These are phyloP conservation scores for Trimorus sp. DNA, from an alignment of 2,888 invertebrate genomes.

Conservation along the genomic window DNA sequence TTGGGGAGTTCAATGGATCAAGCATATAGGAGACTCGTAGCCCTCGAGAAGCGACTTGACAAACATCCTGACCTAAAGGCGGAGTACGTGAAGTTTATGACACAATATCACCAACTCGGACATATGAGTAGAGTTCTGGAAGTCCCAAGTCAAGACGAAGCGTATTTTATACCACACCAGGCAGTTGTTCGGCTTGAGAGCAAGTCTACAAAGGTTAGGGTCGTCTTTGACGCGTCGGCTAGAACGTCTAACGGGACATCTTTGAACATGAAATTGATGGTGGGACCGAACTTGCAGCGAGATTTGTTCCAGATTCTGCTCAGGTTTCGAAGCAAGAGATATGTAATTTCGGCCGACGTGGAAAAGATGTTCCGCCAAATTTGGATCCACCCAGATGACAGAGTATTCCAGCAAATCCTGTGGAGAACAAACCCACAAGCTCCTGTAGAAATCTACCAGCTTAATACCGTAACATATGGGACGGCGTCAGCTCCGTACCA, in stretches of 20 bases:
- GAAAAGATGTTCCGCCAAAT: conserved; percentile 1
- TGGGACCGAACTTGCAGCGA: not conserved
- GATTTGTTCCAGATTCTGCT: not conserved
- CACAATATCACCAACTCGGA: conserved; percentile 37
- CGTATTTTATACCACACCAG: conserved; percentile 8
- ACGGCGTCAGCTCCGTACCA: conserved; percentile 9
- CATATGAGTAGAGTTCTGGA: conserved; percentile 36
- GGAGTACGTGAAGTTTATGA: conserved; percentile 46
- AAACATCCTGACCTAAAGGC: conserved; percentile 21
- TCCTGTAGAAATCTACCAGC: not conserved
- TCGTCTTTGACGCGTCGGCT: conserved; percentile 4
- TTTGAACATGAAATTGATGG: conserved; percentile 1
- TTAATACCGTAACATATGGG: conserved; percentile 3
- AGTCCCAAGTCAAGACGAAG: too few relatives aligned
- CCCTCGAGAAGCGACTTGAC: conserved; percentile 1
- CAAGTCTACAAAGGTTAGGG: not conserved
- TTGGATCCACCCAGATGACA: not conserved
- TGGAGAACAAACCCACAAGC: not conserved
- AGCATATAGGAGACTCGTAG: not conserved
- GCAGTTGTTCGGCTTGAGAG: not conserved
- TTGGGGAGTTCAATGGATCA: conserved; percentile 6
- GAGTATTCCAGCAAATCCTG: too few relatives aligned
- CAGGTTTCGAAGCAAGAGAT: not conserved
- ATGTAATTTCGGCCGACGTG: not conserved
- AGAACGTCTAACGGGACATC: not conserved